A percentile compares a stretch with the other conserved stretches of the same genome.
Conservation (phyloP, 2,797 vertebrate genomes). For the Mormyrops attenuatus region DNA sequence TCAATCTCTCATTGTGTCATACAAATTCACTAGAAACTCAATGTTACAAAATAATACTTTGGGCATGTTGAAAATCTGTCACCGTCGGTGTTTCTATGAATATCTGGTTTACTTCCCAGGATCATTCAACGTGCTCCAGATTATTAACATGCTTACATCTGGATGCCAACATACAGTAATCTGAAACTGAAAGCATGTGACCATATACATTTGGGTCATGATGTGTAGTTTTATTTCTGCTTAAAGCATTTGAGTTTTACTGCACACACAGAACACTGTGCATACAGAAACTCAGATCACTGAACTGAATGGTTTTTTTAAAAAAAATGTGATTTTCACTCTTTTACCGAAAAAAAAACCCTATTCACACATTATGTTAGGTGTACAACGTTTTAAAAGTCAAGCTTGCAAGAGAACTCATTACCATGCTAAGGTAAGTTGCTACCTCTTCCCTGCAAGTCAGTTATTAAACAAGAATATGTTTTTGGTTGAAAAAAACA, state of each 20-base stretch:
- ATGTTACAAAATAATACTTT: neutral
- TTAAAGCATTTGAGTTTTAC: neutral
- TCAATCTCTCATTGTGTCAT: conserved; percentile 6
- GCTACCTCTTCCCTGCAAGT: neutral
- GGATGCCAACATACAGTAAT: neutral
- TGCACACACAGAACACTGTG: neutral
- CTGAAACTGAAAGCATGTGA: neutral
- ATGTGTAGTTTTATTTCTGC: neutral
- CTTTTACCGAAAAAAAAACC: neutral
- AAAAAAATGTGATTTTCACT: neutral
- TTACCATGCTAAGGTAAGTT: neutral
- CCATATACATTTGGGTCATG: neutral
- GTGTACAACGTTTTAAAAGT: neutral
- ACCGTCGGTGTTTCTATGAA: neutral
- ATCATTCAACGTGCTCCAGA: neutral
- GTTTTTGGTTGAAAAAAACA: neutral
- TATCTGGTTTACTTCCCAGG: neutral
- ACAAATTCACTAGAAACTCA: neutral
- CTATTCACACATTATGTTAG: neutral
- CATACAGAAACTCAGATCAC: neutral
- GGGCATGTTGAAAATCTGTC: neutral
- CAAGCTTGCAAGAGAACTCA: neutral
- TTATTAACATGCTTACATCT: neutral
- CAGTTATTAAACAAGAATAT: neutral
- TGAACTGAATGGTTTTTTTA: neutral